Evolutionary conservation across 2,888 invertebrate genomes (phyloP).

Genomic region (Perdita meconis): DNA sequence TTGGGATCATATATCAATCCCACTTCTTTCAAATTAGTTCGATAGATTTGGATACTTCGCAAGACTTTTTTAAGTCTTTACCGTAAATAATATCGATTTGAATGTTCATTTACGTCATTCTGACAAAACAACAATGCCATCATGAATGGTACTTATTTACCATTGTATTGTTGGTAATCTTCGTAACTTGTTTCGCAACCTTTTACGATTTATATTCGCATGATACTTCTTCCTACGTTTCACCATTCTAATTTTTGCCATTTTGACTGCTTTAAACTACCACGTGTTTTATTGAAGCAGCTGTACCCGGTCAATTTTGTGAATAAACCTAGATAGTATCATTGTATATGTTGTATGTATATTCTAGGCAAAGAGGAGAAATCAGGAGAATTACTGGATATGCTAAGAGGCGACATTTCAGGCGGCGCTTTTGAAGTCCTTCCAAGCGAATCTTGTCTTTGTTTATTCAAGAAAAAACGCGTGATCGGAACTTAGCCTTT

Average conservation of each 20-base stretch:
- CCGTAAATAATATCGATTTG: constrained; percentile 84
- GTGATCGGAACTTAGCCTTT: constrained; percentile 51
- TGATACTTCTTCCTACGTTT: constrained; percentile 88
- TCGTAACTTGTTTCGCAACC: constrained; percentile 88
- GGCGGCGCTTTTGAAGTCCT: too few species aligned
- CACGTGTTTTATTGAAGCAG: constrained; percentile 30
- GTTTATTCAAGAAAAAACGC: constrained; percentile 16
- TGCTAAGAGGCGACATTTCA: too few species aligned
- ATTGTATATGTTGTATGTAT: too few species aligned
- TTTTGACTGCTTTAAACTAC: constrained; percentile 58
- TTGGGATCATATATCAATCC: constrained; percentile 94
- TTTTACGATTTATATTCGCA: constrained; percentile 90
- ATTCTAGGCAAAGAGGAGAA: too few species aligned
- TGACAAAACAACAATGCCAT: not conserved
- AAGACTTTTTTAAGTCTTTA: constrained; percentile 89
- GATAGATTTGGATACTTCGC: constrained; percentile 91
- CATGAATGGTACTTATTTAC: constrained; percentile 84
- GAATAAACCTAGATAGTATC: too few species aligned
- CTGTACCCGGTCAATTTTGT: too few species aligned
- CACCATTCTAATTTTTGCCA: constrained; percentile 87
- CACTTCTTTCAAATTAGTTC: constrained; percentile 92
- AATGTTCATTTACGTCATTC: too few species aligned
- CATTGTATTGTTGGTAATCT: constrained; percentile 89
- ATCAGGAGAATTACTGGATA: too few species aligned
- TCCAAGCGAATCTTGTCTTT: not conserved